Conservation (phyloP, 2,888 invertebrate species). For the Meteorus colon region DNA sequence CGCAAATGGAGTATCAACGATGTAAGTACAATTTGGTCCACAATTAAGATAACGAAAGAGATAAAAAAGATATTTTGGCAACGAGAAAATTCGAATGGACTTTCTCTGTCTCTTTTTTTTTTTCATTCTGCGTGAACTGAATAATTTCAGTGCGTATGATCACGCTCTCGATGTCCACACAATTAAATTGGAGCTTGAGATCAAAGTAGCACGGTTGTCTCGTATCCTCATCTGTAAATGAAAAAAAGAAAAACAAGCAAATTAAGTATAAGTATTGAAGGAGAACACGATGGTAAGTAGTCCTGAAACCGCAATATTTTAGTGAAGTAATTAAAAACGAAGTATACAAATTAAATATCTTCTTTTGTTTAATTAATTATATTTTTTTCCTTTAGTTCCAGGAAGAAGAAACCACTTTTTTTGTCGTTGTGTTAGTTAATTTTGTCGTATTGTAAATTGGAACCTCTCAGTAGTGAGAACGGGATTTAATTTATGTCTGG, state of each 20-base stretch:
- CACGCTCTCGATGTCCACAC: neutral
- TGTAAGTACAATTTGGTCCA: constrained; percentile 47
- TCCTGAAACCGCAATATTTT: too few species aligned
- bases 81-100: neutral
- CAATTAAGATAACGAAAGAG: constrained; percentile 24
- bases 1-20: constrained; percentile 43
- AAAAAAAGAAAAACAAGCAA: neutral
- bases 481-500: too few species aligned
- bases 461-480: too few species aligned
- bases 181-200: neutral
- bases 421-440: too few species aligned
- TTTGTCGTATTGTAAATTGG: too few species aligned
- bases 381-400: too few species aligned
- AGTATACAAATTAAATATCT: too few species aligned
- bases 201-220: neutral
- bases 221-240: constrained; percentile 6
- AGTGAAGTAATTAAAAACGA: too few species aligned
- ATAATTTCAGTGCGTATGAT: neutral
- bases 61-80: constrained; percentile 37
- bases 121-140: neutral
- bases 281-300: too few species aligned
- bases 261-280: neutral
- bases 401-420: too few species aligned
- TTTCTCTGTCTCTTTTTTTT: neutral
- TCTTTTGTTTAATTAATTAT: too few species aligned